phyloP scores from a whole-genome alignment of 2,113 vertebrate species.

The Scomber japonicus region DNA sequence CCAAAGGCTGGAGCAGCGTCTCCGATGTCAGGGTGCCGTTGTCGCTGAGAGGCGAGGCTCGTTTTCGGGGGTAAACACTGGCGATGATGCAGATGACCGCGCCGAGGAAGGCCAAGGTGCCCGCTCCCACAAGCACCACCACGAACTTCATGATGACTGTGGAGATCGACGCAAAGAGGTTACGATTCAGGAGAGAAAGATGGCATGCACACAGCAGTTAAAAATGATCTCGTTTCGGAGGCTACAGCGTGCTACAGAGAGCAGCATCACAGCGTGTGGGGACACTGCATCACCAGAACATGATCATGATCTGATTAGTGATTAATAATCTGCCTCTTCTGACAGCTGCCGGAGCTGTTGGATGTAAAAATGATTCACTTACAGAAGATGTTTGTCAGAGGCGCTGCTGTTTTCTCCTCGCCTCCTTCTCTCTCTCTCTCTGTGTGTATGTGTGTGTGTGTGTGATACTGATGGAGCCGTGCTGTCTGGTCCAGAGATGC shows the following conservation, averaged over 20 bases:
- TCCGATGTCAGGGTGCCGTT: constrained; percentile 86
- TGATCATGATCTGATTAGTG: background rate
- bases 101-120: constrained; percentile 94
- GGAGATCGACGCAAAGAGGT: constrained; percentile 6
- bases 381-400: constrained; percentile 19
- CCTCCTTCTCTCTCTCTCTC: background rate
- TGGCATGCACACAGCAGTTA: background rate
- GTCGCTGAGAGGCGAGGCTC: constrained; percentile 78
- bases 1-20: constrained; percentile 69
- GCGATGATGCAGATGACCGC: constrained; percentile 96
- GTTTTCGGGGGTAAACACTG: constrained; percentile 91
- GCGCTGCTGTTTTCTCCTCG: constrained; percentile 29
- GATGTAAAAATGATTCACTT: background rate
- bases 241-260: background rate
- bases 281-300: background rate
- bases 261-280: background rate
- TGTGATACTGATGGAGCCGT: constrained; percentile 45
- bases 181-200: background rate
- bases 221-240: background rate
- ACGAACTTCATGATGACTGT: constrained; percentile 93
- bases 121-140: constrained; percentile 93
- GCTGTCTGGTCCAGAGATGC: constrained; percentile 58
- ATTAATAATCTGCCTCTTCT: background rate
- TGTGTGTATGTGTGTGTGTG: background rate
- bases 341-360: background rate